These are phyloP conservation scores for Uropsilus gracilis DNA, from an alignment of 2,113 vertebrate species.

Conservation along the genomic window DNA sequence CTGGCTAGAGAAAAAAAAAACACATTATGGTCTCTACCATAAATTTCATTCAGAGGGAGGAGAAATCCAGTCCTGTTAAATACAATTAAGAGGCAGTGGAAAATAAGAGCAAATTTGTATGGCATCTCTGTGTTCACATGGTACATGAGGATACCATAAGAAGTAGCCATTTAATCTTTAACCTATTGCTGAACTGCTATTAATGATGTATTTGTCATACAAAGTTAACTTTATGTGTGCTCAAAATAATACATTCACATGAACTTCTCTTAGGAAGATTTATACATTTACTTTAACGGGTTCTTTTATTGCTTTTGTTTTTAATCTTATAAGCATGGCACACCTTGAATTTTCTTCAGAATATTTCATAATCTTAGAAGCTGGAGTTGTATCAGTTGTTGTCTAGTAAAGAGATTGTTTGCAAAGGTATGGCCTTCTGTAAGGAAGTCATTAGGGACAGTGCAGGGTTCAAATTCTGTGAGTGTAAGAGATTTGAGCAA, in stretches of 20 bases:
- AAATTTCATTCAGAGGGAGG: not conserved
- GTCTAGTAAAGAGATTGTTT: not conserved
- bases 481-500: too few relatives aligned
- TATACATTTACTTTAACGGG: not conserved
- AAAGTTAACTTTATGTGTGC: not conserved
- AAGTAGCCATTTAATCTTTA: not conserved
- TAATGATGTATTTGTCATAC: not conserved
- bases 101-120: not conserved
- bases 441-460: not conserved
- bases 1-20: not conserved
- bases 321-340: not conserved
- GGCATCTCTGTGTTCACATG: not conserved
- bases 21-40: not conserved
- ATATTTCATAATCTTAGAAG: not conserved
- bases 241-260: not conserved
- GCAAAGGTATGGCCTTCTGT: not conserved
- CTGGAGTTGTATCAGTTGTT: not conserved
- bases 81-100: not conserved
- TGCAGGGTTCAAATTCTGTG: too few relatives aligned
- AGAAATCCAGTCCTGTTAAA: not conserved
- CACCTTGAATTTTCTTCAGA: not conserved
- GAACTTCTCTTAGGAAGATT: not conserved
- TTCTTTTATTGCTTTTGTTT: not conserved
- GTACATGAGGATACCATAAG: not conserved
- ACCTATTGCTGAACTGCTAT: not conserved